Percentiles rank a stretch among this genome's conserved stretches.
These are phyloP conservation scores for Pandemis corylana DNA, from an alignment of 2,888 invertebrate species.

Conservation along the genomic window DNA sequence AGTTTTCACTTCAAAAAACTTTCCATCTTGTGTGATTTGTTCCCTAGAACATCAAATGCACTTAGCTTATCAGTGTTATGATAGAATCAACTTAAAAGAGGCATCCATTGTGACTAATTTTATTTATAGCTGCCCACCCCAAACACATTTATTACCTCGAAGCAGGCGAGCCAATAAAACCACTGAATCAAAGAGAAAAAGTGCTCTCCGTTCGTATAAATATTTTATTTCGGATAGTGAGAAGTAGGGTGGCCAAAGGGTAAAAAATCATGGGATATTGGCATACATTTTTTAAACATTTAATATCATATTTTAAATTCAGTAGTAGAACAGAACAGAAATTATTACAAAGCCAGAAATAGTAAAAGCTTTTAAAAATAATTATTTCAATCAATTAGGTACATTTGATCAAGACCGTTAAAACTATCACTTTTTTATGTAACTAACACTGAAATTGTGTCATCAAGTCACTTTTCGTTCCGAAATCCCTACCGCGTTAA, in stretches of 20 bases:
- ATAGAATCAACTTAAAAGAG: constrained; percentile 60
- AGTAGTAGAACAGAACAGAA: too few species aligned
- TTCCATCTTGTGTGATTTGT: neutral
- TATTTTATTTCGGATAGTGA: constrained; percentile 85
- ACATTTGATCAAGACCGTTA: too few species aligned
- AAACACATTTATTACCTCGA: constrained; percentile 78
- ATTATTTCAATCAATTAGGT: too few species aligned
- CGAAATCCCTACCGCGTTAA: neutral
- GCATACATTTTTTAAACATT: neutral
- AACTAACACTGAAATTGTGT: neutral
- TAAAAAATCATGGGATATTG: constrained; percentile 42
- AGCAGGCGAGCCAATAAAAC: constrained; percentile 81
- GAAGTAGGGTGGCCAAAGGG: constrained; percentile 65
- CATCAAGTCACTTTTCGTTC: neutral
- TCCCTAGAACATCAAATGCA: constrained; percentile 4
- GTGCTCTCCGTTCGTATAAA: constrained; percentile 81
- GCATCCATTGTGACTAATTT: constrained; percentile 80
- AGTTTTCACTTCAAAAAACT: too few species aligned
- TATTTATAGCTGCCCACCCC: constrained; percentile 75
- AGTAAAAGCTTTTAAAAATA: too few species aligned
- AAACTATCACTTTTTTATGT: too few species aligned
- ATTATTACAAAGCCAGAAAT: too few species aligned
- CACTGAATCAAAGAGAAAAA: constrained; percentile 85
- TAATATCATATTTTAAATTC: too few species aligned
- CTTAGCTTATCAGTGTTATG: constrained; percentile 54